A percentile compares a stretch with the other conserved stretches of the same genome.
These are phyloP conservation scores for Aplysina aerophoba DNA, from an alignment of 37 sponge, comb jelly and placozoan genomes.

Conservation along the genomic window DNA sequence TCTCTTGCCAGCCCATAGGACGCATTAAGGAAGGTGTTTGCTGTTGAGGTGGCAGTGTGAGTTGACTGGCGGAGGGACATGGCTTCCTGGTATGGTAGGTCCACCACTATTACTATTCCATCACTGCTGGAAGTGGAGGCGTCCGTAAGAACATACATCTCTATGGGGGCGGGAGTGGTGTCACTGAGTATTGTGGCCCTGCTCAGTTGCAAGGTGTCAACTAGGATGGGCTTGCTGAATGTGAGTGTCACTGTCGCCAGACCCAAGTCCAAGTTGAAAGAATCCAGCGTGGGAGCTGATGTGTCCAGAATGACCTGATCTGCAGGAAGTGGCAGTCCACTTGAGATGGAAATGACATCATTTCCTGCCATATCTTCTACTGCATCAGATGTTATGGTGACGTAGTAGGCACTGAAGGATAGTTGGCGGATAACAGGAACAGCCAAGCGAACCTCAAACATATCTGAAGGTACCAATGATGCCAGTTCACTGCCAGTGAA, in stretches of 20 bases:
- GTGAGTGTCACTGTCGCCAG: conserved; percentile 53
- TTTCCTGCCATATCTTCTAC: conserved; percentile 75
- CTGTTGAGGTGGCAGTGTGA: conserved; percentile 55
- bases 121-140: conserved; percentile 49
- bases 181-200: conserved; percentile 47
- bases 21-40: conserved; percentile 73
- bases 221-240: conserved; percentile 72
- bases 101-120: conserved; percentile 66
- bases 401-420: conserved; percentile 54
- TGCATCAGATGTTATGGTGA: conserved; percentile 63
- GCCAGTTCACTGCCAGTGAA: conserved; percentile 55
- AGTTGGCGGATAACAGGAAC: conserved; percentile 43
- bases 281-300: conserved; percentile 60
- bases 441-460: conserved; percentile 52
- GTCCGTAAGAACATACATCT: background rate
- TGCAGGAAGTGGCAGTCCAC: conserved; percentile 57
- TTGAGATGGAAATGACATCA: conserved; percentile 56
- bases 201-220: conserved; percentile 27
- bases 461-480: conserved; percentile 20
- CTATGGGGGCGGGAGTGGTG: background rate
- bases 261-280: conserved; percentile 77
- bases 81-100: conserved; percentile 43
- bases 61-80: conserved; percentile 37
- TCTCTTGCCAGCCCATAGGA: conserved; percentile 45
- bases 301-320: conserved; percentile 55